phyloP scores from a whole-genome alignment of 2,113 vertebrate species.

The Ictalurus punctatus region DNA sequence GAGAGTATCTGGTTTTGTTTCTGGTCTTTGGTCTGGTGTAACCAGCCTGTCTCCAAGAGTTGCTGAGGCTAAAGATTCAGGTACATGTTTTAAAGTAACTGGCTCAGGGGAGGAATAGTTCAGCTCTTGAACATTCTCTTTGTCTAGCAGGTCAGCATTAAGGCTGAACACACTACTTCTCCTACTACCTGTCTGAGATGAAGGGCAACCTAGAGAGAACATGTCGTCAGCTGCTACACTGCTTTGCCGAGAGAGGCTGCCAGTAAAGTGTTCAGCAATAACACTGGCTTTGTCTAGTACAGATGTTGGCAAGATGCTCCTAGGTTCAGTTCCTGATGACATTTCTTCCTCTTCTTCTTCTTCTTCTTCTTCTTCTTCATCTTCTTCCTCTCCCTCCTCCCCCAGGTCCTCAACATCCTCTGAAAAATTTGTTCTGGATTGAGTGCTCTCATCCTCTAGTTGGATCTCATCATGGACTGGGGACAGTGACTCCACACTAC shows the following conservation, averaged over 20 bases:
- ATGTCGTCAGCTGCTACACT: constrained; percentile 80
- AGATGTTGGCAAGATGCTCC: constrained; percentile 80
- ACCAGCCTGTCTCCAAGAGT: constrained; percentile 37
- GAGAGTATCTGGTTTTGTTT: constrained; percentile 71
- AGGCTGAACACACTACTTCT: constrained; percentile 75
- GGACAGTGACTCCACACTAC: background rate
- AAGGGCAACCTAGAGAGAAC: constrained; percentile 66
- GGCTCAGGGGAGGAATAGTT: constrained; percentile 50
- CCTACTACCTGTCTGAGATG: constrained; percentile 67
- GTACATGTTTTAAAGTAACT: background rate
- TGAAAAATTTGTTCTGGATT: constrained; percentile 48
- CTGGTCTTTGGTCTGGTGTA: constrained; percentile 64
- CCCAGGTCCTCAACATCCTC: constrained; percentile 48
- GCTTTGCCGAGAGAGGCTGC: constrained; percentile 77
- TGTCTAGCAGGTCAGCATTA: constrained; percentile 70
- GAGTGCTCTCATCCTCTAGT: constrained; percentile 47
- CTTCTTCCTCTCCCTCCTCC: constrained; percentile 36
- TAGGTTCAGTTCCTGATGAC: constrained; percentile 26
- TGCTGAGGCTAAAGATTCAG: constrained; percentile 38
- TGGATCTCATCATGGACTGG: background rate
- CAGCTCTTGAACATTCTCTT: constrained; percentile 59
- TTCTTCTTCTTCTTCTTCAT: no score
- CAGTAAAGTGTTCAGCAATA: constrained; percentile 77
- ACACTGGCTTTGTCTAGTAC: constrained; percentile 84
- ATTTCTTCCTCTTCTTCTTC: constrained; percentile 56